Conservation (phyloP, 2,888 invertebrate genomes). For the Eilema caniola region DNA sequence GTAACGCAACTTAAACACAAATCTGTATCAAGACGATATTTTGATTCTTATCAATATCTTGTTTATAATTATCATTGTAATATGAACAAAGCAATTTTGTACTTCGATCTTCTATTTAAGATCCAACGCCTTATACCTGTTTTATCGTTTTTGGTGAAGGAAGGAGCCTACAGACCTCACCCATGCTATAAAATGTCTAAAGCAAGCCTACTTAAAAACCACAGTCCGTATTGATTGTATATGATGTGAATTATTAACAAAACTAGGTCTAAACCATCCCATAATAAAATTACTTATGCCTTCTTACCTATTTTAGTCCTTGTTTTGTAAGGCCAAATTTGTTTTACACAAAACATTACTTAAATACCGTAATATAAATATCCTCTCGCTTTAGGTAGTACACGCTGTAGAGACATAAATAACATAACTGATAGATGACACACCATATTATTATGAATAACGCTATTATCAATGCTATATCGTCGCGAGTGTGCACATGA, state of each 20-base stretch:
- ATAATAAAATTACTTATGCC: no score
- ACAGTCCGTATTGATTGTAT: neutral
- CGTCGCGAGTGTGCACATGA: neutral
- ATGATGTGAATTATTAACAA: no score
- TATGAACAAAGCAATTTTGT: neutral
- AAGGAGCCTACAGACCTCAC: neutral
- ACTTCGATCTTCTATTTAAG: neutral
- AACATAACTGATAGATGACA: neutral
- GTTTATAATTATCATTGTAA: neutral
- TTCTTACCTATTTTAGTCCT: no score
- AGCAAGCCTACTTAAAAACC: neutral
- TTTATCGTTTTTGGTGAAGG: no score
- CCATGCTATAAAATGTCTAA: neutral
- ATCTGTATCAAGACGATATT: neutral
- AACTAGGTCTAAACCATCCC: no score
- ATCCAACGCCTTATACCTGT: no score
- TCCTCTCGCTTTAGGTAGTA: neutral
- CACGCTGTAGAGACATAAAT: no score
- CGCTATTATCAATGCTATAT: conserved; percentile 9
- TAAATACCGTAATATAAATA: neutral
- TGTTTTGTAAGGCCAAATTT: no score
- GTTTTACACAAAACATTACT: neutral
- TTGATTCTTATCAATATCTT: neutral
- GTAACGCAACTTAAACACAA: neutral
- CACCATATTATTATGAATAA: conserved; percentile 60